Conservation (phyloP, 2,113 vertebrate genomes). For the Barnardius zonarius region DNA sequence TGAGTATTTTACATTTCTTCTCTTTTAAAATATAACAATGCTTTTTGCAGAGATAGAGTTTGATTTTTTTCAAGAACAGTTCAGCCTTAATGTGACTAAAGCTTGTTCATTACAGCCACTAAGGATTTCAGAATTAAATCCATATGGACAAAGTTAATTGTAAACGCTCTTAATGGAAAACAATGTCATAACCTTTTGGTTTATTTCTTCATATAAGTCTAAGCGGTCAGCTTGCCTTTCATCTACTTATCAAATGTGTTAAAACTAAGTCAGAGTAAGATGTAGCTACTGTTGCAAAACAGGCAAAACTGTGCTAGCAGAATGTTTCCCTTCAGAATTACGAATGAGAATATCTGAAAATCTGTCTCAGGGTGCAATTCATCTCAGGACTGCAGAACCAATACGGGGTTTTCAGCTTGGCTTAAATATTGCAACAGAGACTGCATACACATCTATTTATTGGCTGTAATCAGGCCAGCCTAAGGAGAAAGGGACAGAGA, state of each 20-base stretch:
- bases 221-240: background rate
- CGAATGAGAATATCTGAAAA: background rate
- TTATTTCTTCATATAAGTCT: background rate
- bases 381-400: background rate
- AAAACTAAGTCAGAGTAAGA: background rate
- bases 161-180: background rate
- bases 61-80: background rate
- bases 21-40: background rate
- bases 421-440: background rate
- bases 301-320: background rate
- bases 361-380: background rate
- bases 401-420: background rate
- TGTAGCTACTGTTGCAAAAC: background rate
- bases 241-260: background rate
- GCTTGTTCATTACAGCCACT: background rate
- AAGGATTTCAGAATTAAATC: background rate
- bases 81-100: background rate
- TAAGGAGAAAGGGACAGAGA: background rate
- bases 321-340: background rate
- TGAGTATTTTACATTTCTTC: background rate
- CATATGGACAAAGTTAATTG: background rate
- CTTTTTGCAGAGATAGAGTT: background rate
- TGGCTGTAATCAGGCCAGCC: background rate
- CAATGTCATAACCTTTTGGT: background rate
- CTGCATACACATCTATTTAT: background rate